Percentiles rank a stretch among this genome's conserved stretches.
These are phyloP conservation scores for Echeneis naucrates DNA, from an alignment of 2,797 vertebrate species.

Conservation along the genomic window DNA sequence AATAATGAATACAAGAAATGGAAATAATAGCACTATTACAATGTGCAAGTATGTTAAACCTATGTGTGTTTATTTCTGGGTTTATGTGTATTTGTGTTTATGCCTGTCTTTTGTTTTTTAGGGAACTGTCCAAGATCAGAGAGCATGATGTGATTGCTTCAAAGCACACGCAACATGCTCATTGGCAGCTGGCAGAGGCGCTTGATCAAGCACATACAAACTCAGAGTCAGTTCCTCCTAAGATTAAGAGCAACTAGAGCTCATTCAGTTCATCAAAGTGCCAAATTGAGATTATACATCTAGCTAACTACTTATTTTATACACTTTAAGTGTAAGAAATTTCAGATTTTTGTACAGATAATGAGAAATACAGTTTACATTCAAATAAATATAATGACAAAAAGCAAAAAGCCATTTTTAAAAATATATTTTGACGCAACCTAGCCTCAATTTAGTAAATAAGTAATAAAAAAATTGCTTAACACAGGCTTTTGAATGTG, in stretches of 20 bases:
- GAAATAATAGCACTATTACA: conserved; percentile 1
- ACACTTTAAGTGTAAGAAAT: no score
- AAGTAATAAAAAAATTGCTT: no score
- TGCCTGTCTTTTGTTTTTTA: conserved; percentile 61
- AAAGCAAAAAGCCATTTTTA: neutral
- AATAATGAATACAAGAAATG: conserved; percentile 64
- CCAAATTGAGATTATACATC: no score
- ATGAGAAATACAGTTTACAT: neutral
- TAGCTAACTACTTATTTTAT: neutral
- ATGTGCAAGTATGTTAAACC: conserved; percentile 33
- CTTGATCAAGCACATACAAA: conserved; percentile 83
- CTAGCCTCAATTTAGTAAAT: neutral
- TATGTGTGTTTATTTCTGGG: neutral
- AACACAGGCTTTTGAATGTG: no score
- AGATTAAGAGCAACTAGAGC: neutral
- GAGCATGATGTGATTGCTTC: conserved; percentile 83
- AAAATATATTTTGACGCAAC: neutral
- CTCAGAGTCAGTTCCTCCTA: conserved; percentile 83
- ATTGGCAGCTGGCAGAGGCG: conserved; percentile 82
- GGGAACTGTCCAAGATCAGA: conserved; percentile 85
- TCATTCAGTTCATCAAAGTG: conserved; percentile 16
- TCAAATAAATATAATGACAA: neutral
- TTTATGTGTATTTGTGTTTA: neutral
- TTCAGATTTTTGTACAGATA: neutral
- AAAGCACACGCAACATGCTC: conserved; percentile 80